These are phyloP conservation scores for Pardalotus punctatus DNA, from an alignment of 2,113 vertebrate species.

Conservation along the genomic window DNA sequence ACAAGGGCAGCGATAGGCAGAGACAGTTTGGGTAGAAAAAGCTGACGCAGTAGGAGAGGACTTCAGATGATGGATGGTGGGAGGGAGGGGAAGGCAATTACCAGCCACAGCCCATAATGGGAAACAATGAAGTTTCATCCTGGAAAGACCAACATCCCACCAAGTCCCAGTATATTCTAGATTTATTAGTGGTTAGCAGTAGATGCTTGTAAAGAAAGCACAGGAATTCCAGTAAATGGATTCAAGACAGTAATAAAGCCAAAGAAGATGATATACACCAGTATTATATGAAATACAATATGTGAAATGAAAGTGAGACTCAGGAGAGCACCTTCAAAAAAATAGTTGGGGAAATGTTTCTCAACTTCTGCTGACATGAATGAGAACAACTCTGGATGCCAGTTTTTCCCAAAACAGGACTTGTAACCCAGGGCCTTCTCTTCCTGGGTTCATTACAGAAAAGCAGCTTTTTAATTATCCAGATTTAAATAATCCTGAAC, in stretches of 20 bases:
- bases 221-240: conserved; percentile 16
- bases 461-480: background rate
- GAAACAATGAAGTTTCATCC: conserved; percentile 18
- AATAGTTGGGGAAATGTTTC: background rate
- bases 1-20: background rate
- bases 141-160: background rate
- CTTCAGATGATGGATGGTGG: background rate
- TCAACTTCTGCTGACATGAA: background rate
- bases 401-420: background rate
- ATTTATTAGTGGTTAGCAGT: conserved; percentile 7
- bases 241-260: background rate
- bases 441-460: background rate
- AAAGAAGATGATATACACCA: background rate
- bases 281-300: background rate
- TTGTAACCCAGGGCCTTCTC: background rate
- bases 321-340: background rate
- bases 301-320: background rate
- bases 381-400: background rate
- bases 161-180: background rate
- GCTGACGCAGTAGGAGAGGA: background rate
- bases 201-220: background rate
- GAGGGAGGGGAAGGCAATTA: background rate
- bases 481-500: background rate
- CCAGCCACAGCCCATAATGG: background rate
- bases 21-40: background rate